Percentiles rank a stretch among this genome's conserved stretches.
These are phyloP conservation scores for Lochmaea capreae DNA, from an alignment of 2,888 invertebrate genomes.

Conservation along the genomic window DNA sequence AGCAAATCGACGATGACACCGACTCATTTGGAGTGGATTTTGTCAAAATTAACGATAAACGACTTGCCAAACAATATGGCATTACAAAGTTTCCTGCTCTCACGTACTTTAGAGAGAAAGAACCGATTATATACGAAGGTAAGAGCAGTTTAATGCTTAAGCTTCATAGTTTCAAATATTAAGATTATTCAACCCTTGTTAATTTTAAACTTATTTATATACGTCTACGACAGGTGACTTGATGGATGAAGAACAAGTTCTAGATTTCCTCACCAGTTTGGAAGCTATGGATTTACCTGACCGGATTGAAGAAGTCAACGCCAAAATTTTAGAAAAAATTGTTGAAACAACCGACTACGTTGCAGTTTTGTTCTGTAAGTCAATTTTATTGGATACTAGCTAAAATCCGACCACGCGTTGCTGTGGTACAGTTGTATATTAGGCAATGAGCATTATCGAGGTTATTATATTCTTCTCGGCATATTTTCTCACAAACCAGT, in stretches of 20 bases:
- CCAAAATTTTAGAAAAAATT: conserved; percentile 88
- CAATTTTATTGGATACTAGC: neutral
- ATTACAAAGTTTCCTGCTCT: conserved; percentile 96
- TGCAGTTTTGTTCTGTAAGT: conserved; percentile 95
- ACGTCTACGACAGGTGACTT: conserved; percentile 79
- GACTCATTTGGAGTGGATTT: conserved; percentile 95
- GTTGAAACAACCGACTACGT: conserved; percentile 93
- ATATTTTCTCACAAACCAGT: too few species aligned
- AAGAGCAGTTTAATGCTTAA: conserved; percentile 51
- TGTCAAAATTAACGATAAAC: conserved; percentile 96
- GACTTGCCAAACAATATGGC: conserved; percentile 95
- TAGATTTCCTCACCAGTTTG: conserved; percentile 93
- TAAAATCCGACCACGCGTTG: neutral
- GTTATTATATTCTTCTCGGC: neutral
- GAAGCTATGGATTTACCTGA: conserved; percentile 96
- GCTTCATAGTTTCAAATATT: neutral
- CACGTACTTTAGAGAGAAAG: conserved; percentile 96
- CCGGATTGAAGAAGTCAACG: conserved; percentile 94
- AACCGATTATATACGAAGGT: conserved; percentile 97
- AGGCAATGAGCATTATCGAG: neutral
- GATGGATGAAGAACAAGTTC: conserved; percentile 93
- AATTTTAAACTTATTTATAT: too few species aligned
- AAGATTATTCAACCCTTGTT: neutral
- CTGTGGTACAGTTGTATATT: neutral
- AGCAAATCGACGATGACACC: conserved; percentile 95